Evolutionary conservation across 2,888 invertebrate species (phyloP), one percentile per base, ranked within the genome.

Genomic region (Trisateles emortualis): DNA sequence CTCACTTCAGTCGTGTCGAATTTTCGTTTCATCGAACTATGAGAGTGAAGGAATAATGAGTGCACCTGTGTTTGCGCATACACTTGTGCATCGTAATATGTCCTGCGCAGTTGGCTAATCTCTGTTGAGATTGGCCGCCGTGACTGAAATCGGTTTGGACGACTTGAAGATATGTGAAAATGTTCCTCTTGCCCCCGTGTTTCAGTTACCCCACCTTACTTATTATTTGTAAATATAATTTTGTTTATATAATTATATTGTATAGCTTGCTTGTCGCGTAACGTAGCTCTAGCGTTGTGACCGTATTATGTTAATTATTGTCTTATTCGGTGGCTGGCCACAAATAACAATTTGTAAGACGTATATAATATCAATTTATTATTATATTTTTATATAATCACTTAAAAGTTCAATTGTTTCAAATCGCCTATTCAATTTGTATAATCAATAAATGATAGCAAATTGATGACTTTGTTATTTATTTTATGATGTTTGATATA

Each of bases 401-500:
- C 79, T 81, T n/a, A 73, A 74, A 72, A 81, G 82, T 80, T 82
- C 71, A 81, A 83, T 80, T 88, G 83, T 90, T 87, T 84, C 80
- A 77, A 87, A 76, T 87, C 81, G 81, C 78, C 79, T 84, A 77
- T 82, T 86, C 91, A 90, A 92, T 92, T 92, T 92, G 91, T 90
- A 73, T 87, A 85, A 87, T 91, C 90, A 92, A 92, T 91, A 92
- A 92, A 92, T 82, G 81, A 88, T 89, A 84, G 82, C 92, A 91
- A 90, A 91, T 92, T 92, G 92, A 74, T 46, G 60, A 64, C 51
- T 71, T 60, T 71, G 58, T 68, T 71, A 58, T 71, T 71, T 65
- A 60, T 17, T 43, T 11, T 26, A 8, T n/a, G n/a, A n/a, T n/a
- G n/a, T n/a, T 1, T 8, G 6, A 6, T 26, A 6, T 26, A 26